phyloP scores from a whole-genome alignment of 2,797 vertebrate genomes.

The Pteronotus mesoamericanus region DNA sequence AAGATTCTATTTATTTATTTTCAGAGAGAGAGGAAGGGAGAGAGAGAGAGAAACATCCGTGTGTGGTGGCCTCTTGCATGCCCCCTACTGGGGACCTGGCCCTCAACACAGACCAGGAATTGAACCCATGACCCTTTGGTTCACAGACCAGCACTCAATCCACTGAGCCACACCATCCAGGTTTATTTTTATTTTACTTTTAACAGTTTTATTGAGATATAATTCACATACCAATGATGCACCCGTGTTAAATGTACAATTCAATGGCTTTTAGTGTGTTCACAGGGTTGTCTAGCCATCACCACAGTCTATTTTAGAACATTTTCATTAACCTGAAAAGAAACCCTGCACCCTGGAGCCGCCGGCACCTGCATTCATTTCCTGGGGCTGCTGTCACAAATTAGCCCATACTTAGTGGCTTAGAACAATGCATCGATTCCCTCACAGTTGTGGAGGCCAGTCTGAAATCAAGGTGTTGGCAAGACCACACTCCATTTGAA shows the following conservation, averaged over 20 bases:
- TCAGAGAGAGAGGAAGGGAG: no score
- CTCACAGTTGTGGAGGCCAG: neutral
- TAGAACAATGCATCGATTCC: neutral
- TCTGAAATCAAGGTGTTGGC: neutral
- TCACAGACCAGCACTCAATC: no score
- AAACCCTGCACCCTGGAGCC: neutral
- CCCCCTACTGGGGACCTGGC: no score
- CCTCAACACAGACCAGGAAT: no score
- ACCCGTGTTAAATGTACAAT: neutral
- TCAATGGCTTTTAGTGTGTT: neutral
- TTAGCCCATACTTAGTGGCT: neutral
- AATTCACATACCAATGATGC: neutral
- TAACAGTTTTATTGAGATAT: neutral
- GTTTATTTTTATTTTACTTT: no score
- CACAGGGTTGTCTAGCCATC: neutral
- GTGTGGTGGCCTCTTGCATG: no score
- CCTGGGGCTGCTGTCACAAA: neutral
- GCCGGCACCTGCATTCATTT: neutral
- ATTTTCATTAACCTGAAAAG: neutral
- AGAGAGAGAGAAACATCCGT: no score
- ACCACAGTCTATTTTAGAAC: neutral
- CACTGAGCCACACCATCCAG: no score
- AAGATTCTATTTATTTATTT: no score
- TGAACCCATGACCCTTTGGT: no score
- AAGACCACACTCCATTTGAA: accelerated